Conservation (phyloP, 2,888 invertebrate species). For the Pycnomerus fuliginosus region DNA sequence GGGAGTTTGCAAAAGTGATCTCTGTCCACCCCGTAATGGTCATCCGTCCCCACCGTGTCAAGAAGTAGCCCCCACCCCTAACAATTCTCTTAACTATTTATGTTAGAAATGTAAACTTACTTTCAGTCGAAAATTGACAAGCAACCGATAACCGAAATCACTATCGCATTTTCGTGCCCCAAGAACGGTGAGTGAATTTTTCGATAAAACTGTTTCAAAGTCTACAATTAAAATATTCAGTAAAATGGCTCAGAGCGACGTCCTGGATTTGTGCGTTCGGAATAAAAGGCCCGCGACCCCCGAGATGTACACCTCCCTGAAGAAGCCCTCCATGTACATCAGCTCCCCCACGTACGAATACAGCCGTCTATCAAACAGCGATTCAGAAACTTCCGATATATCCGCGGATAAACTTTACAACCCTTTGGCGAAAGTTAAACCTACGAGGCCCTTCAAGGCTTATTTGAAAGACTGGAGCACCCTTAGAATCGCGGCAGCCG, state of each 20-base stretch:
- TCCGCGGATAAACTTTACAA: slow-evolving; percentile 21
- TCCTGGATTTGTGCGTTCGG: slow-evolving; percentile 13
- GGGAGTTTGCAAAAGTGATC: too few relatives aligned
- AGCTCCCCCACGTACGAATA: slow-evolving; percentile 16
- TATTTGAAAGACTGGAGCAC: slow-evolving; percentile 70
- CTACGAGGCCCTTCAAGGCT: slow-evolving; percentile 66
- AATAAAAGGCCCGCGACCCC: slow-evolving; percentile 1
- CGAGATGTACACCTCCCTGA: slow-evolving; percentile 4
- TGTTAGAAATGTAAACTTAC: too few relatives aligned
- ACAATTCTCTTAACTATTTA: too few relatives aligned
- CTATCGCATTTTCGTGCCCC: too few relatives aligned
- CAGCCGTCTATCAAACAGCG: slow-evolving; percentile 27
- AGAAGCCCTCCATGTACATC: slow-evolving; percentile 38
- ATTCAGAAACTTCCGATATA: slow-evolving; percentile 35
- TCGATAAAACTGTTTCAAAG: neutral
- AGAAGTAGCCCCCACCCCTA: too few relatives aligned
- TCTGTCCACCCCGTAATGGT: too few relatives aligned
- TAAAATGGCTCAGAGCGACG: too few relatives aligned
- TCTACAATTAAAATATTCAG: neutral
- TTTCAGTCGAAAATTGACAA: too few relatives aligned
- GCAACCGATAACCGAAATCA: too few relatives aligned
- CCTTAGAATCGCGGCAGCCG: slow-evolving; percentile 56
- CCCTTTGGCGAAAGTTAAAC: slow-evolving; percentile 46
- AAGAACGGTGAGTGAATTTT: too few relatives aligned
- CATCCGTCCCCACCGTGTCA: too few relatives aligned